Evolutionary conservation across 2,888 invertebrate species (phyloP).

Genomic region (Dicyrtomina minuta): DNA sequence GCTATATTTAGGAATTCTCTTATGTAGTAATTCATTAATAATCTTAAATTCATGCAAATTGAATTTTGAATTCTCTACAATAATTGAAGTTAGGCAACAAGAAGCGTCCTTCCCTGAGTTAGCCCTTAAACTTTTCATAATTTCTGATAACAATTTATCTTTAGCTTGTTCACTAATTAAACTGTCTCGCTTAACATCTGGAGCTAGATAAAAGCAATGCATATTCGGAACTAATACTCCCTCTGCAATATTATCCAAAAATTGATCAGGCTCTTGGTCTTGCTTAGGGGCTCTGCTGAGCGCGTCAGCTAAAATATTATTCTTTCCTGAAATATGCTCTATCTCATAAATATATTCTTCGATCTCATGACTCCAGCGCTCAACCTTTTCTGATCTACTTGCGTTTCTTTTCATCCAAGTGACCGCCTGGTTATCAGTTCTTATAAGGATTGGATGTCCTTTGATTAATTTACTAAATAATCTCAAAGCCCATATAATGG

Average conservation of each 20-base stretch:
- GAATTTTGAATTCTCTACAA: not conserved
- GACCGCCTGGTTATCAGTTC: not conserved
- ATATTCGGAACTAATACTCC: not conserved
- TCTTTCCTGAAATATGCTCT: not conserved
- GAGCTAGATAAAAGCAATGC: not conserved
- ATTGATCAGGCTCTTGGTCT: not conserved
- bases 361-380: not conserved
- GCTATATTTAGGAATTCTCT: too few species aligned
- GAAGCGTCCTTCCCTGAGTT: too few species aligned
- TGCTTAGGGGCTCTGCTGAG: not conserved
- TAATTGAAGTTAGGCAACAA: not conserved
- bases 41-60: too few species aligned
- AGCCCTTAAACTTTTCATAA: not conserved
- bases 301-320: not conserved
- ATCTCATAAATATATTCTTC: not conserved
- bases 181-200: not conserved
- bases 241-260: too few species aligned
- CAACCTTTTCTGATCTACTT: too few species aligned
- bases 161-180: not conserved
- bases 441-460: not conserved
- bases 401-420: not conserved
- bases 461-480: not conserved
- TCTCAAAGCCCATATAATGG: not conserved
- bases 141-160: not conserved
- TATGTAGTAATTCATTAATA: too few species aligned